Conservation (phyloP, 2,888 invertebrate genomes). For the Gerris lacustris region DNA sequence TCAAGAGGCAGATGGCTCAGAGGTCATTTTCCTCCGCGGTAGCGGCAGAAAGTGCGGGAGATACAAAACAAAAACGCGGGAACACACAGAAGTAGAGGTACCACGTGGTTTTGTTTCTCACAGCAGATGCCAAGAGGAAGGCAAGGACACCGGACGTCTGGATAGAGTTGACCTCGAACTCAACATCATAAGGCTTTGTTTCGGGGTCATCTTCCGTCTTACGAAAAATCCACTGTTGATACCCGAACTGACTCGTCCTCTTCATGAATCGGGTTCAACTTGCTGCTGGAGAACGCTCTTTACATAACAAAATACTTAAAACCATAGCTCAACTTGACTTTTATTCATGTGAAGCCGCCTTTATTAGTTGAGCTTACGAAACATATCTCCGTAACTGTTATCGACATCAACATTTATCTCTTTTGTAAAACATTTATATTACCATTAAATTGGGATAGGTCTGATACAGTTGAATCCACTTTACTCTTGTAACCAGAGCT, state of each 20-base stretch:
- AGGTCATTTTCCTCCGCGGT: too few relatives aligned
- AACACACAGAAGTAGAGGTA: not conserved
- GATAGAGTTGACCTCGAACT: not conserved
- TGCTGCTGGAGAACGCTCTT: not conserved
- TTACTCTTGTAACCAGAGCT: too few relatives aligned
- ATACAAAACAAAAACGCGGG: not conserved
- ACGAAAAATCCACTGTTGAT: not conserved
- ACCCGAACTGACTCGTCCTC: not conserved
- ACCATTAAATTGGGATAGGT: too few relatives aligned
- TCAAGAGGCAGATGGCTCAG: too few relatives aligned
- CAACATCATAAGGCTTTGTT: not conserved
- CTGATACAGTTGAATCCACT: too few relatives aligned
- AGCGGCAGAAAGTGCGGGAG: not conserved
- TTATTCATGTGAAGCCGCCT: too few relatives aligned
- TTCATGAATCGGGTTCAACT: not conserved
- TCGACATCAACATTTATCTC: too few relatives aligned
- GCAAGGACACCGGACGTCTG: slow-evolving; percentile 5
- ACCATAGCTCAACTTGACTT: too few relatives aligned
- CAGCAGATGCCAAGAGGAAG: slow-evolving; percentile 1
- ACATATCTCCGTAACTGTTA: too few relatives aligned
- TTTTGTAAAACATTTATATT: too few relatives aligned
- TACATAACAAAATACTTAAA: too few relatives aligned
- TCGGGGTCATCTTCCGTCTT: not conserved
- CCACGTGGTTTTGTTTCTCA: not conserved
- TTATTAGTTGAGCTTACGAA: too few relatives aligned